These are phyloP conservation scores for Synodontis membranacea DNA, from an alignment of 2,113 vertebrate genomes.

Conservation along the genomic window DNA sequence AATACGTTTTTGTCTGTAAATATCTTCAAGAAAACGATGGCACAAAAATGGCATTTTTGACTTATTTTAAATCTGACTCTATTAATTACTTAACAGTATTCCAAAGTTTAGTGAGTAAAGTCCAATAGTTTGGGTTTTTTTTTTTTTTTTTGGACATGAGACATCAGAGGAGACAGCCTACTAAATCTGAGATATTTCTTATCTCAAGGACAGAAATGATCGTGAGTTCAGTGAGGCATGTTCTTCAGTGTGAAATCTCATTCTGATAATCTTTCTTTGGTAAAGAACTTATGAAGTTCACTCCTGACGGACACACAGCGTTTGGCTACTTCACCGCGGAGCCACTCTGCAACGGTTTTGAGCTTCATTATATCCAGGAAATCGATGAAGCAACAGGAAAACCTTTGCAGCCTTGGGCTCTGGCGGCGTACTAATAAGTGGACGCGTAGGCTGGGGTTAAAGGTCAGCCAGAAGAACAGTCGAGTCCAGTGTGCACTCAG, in stretches of 20 bases:
- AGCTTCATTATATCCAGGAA: slow-evolving; percentile 11
- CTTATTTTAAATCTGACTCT: too few relatives aligned
- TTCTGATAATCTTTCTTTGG: not conserved
- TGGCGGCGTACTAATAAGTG: slow-evolving; percentile 16
- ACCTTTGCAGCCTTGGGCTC: not conserved
- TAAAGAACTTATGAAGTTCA: not conserved
- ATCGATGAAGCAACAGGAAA: slow-evolving; percentile 26
- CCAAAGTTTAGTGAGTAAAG: too few relatives aligned
- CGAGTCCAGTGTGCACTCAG: not conserved
- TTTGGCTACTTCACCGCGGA: not conserved
- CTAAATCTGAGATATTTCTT: too few relatives aligned
- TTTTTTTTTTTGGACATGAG: too few relatives aligned
- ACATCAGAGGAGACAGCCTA: not conserved
- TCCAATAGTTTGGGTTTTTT: too few relatives aligned
- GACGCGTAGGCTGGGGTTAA: slow-evolving; percentile 3
- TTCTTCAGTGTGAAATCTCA: not conserved
- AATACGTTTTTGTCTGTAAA: too few relatives aligned
- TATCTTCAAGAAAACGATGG: too few relatives aligned
- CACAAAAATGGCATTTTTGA: too few relatives aligned
- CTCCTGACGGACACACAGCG: not conserved
- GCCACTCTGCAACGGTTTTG: not conserved
- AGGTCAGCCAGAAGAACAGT: not conserved
- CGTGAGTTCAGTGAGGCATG: too few relatives aligned
- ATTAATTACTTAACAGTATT: too few relatives aligned
- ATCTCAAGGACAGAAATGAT: not conserved